Evolutionary conservation across 2,797 vertebrate species (phyloP).

Genomic region (Chiropotes sagulatus): DNA sequence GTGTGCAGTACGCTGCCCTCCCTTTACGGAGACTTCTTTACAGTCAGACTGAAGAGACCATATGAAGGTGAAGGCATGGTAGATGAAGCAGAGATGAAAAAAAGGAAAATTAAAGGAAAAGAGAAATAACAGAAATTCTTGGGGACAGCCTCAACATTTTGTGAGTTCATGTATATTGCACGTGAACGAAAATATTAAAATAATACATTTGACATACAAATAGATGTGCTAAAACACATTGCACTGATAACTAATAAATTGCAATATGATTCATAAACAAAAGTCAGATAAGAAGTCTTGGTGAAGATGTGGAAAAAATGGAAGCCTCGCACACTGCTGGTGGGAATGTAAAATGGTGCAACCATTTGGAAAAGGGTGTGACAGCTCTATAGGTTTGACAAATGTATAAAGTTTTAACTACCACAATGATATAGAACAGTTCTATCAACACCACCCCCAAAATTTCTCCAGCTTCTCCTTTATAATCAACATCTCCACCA

Average conservation of each 20-base stretch:
- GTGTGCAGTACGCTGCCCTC: background rate
- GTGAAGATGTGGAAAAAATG: background rate
- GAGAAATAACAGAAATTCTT: background rate
- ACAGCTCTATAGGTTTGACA: background rate
- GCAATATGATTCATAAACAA: conserved; percentile 67
- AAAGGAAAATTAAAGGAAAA: background rate
- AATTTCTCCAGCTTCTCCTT: background rate
- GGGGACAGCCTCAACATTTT: background rate
- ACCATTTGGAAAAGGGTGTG: background rate
- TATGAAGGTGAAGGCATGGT: background rate
- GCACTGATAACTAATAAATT: conserved; percentile 76
- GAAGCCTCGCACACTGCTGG: background rate
- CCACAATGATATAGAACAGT: background rate
- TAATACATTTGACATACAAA: conserved; percentile 70
- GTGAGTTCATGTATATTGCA: conserved; percentile 71
- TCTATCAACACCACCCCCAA: background rate
- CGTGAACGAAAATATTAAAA: conserved; percentile 77
- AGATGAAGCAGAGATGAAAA: background rate
- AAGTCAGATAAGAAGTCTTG: background rate
- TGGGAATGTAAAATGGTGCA: background rate
- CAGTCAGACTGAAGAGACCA: background rate
- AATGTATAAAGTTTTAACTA: background rate
- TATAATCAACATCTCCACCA: background rate
- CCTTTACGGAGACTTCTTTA: background rate
- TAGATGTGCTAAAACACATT: conserved; percentile 74